Percentiles rank a stretch among this genome's conserved stretches.
These are phyloP conservation scores for Pseudomyrmex concolor DNA, from an alignment of 1,140 invertebrate genomes.

Conservation along the genomic window DNA sequence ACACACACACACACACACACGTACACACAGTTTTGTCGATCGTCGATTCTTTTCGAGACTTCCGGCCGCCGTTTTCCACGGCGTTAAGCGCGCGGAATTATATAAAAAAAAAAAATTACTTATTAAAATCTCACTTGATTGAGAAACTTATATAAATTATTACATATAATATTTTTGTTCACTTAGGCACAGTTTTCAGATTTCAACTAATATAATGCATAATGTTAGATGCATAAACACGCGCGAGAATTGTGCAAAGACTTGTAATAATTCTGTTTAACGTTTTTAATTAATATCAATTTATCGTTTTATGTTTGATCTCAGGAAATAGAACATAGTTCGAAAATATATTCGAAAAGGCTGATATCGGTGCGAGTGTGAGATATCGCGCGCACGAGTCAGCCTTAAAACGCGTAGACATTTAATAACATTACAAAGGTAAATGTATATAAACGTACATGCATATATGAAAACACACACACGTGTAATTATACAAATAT, in stretches of 20 bases:
- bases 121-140: background rate
- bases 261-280: background rate
- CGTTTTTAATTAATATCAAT: conserved; percentile 33
- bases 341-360: conserved; percentile 42
- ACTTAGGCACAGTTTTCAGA: conserved; percentile 30
- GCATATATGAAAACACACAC: conserved; percentile 31
- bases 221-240: conserved; percentile 13
- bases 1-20: background rate
- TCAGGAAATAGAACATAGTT: conserved; percentile 49
- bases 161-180: conserved; percentile 10
- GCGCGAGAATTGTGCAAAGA: background rate
- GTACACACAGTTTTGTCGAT: conserved; percentile 17
- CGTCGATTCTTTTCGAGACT: background rate
- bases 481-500: conserved; percentile 58
- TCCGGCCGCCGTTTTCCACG: background rate
- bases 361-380: conserved; percentile 5
- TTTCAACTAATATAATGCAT: conserved; percentile 19
- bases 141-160: conserved; percentile 4
- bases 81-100: background rate
- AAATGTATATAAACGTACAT: conserved; percentile 57
- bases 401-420: conserved; percentile 40
- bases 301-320: conserved; percentile 42
- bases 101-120: conserved; percentile 20
- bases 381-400: conserved; percentile 11
- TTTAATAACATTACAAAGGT: conserved; percentile 52